phyloP scores from a whole-genome alignment of 2,113 vertebrate species.

The Ophthalmotilapia sp. region DNA sequence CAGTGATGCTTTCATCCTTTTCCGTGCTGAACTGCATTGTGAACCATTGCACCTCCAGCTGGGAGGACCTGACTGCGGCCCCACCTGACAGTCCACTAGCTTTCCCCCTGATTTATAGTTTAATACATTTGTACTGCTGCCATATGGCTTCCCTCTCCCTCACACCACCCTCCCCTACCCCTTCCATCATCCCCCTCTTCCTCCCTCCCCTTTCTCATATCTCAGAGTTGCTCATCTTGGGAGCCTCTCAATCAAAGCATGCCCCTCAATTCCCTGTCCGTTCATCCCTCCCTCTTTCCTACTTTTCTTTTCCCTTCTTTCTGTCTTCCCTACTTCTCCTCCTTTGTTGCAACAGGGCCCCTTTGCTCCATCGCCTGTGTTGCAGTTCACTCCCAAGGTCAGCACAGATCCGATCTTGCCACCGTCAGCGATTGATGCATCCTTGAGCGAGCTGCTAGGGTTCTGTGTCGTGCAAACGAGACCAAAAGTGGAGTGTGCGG shows the following conservation, averaged over 20 bases:
- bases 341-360: conserved; percentile 25
- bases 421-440: conserved; percentile 76
- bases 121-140: conserved; percentile 72
- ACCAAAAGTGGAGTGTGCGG: not conserved
- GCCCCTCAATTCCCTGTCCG: conserved; percentile 1
- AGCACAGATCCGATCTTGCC: conserved; percentile 75
- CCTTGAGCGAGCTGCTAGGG: conserved; percentile 42
- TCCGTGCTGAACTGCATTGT: not conserved
- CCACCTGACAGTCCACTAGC: conserved; percentile 56
- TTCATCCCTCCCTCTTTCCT: not conserved
- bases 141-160: conserved; percentile 61
- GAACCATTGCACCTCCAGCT: conserved; percentile 2
- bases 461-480: conserved; percentile 42
- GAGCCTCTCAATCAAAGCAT: conserved; percentile 56
- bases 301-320: not conserved
- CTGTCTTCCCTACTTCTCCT: not conserved
- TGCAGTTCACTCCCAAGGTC: conserved; percentile 79
- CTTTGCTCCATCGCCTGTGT: conserved; percentile 15
- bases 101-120: conserved; percentile 67
- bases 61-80: conserved; percentile 37
- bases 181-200: conserved; percentile 15
- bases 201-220: conserved; percentile 42
- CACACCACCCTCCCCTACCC: not conserved
- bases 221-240: conserved; percentile 55
- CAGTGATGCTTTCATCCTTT: not conserved